Percentiles rank a stretch among this genome's conserved stretches.
Evolutionary conservation across 2,888 invertebrate species (phyloP).

Genomic region (Microctonus brassicae): DNA sequence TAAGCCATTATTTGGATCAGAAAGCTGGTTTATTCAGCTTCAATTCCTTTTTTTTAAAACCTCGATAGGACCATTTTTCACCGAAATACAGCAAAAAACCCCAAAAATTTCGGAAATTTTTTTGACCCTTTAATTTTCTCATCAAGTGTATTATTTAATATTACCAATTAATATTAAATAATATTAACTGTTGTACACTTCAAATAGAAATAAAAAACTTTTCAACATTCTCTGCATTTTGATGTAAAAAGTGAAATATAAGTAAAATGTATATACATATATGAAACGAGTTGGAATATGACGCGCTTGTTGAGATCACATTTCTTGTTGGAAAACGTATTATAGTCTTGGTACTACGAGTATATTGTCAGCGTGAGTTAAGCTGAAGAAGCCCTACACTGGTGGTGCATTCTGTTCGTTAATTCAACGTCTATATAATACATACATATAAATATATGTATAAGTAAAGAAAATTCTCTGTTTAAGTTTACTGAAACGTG

Average conservation of each 20-base stretch:
- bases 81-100: too few relatives aligned
- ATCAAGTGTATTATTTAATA: too few relatives aligned
- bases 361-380: slow-evolving; percentile 50
- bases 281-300: background rate
- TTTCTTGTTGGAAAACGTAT: background rate
- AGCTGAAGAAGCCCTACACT: slow-evolving; percentile 64
- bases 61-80: too few relatives aligned
- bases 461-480: background rate
- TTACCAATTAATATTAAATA: too few relatives aligned
- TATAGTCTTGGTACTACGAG: background rate
- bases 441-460: slow-evolving; percentile 54
- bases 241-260: background rate
- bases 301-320: background rate
- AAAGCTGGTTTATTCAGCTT: too few relatives aligned
- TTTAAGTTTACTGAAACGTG: background rate
- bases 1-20: too few relatives aligned
- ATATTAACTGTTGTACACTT: background rate
- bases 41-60: too few relatives aligned
- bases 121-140: too few relatives aligned
- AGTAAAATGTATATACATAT: background rate
- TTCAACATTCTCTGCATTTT: background rate
- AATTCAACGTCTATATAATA: slow-evolving; percentile 66
- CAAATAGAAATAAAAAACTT: background rate
- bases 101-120: too few relatives aligned
- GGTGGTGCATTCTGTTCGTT: slow-evolving; percentile 57